A percentile compares a stretch with the other conserved stretches of the same genome.
These are phyloP conservation scores for Brenthis ino DNA, from an alignment of 2,888 invertebrate genomes.

Conservation along the genomic window DNA sequence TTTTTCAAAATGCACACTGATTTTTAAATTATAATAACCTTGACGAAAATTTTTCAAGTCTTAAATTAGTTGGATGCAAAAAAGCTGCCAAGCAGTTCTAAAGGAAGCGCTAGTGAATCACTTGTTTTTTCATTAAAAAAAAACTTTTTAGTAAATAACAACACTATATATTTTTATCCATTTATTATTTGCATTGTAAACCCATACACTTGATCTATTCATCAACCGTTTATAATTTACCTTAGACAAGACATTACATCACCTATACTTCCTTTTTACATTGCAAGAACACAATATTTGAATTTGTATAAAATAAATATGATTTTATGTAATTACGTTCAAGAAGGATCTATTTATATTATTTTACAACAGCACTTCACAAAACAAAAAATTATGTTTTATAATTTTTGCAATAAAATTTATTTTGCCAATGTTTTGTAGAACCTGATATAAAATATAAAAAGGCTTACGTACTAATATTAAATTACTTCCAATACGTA, in stretches of 20 bases:
- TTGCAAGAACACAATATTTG: conserved; percentile 43
- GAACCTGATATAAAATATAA: no score
- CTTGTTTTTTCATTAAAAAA: neutral
- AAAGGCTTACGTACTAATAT: no score
- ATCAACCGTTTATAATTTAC: conserved; percentile 76
- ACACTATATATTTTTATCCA: conserved; percentile 60
- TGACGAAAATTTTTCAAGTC: no score
- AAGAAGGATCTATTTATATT: neutral
- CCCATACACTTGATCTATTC: conserved; percentile 77
- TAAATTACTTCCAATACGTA: neutral
- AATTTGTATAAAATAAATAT: conserved; percentile 6
- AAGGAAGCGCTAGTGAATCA: no score
- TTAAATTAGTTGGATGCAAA: no score
- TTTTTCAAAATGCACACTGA: no score
- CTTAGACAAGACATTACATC: conserved; percentile 66
- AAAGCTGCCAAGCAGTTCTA: no score
- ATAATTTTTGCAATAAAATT: no score
- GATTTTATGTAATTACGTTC: neutral
- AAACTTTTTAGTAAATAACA: conserved; percentile 30
- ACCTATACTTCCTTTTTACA: conserved; percentile 52
- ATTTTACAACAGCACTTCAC: neutral
- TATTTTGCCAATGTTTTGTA: neutral
- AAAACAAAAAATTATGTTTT: no score
- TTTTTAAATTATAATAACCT: no score
- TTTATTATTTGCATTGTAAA: conserved; percentile 80